phyloP scores from a whole-genome alignment of 30 jellyfish, hydroid and myxozoan genomes.

The Hydractinia symbiolongicarpus region DNA sequence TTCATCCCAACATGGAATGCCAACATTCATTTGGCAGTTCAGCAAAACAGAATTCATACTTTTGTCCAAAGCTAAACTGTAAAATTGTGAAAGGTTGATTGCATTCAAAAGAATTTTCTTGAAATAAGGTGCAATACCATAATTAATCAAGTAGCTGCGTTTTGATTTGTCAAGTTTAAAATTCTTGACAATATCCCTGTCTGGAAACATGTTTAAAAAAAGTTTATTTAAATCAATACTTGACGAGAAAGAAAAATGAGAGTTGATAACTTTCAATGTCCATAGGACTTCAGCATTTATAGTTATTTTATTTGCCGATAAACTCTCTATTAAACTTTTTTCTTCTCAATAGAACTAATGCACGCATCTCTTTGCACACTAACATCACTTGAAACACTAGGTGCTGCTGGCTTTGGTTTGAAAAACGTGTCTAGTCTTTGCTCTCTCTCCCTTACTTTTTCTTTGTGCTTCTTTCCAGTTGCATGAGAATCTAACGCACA shows the following conservation, averaged over 20 bases:
- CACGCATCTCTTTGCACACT: too few relatives aligned
- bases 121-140: slow-evolving; percentile 16
- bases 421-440: too few relatives aligned
- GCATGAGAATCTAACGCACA: too few relatives aligned
- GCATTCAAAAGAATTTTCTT: neutral
- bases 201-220: slow-evolving; percentile 22
- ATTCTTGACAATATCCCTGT: neutral
- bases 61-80: neutral
- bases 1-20: neutral
- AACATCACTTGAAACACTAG: too few relatives aligned
- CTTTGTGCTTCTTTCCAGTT: too few relatives aligned
- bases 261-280: neutral
- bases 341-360: too few relatives aligned
- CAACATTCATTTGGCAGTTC: slow-evolving; percentile 7
- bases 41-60: neutral
- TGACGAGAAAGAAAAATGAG: neutral
- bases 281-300: neutral
- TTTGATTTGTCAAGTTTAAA: slow-evolving; percentile 16
- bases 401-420: too few relatives aligned
- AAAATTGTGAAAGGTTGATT: neutral
- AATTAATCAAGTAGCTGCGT: neutral
- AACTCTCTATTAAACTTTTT: too few relatives aligned
- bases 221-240: neutral
- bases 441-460: too few relatives aligned
- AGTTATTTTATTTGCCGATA: too few relatives aligned